Percentiles rank a stretch among this genome's conserved stretches.
Evolutionary conservation across 2,113 vertebrate species (phyloP).

Genomic region (Dromiciops gliroides): DNA sequence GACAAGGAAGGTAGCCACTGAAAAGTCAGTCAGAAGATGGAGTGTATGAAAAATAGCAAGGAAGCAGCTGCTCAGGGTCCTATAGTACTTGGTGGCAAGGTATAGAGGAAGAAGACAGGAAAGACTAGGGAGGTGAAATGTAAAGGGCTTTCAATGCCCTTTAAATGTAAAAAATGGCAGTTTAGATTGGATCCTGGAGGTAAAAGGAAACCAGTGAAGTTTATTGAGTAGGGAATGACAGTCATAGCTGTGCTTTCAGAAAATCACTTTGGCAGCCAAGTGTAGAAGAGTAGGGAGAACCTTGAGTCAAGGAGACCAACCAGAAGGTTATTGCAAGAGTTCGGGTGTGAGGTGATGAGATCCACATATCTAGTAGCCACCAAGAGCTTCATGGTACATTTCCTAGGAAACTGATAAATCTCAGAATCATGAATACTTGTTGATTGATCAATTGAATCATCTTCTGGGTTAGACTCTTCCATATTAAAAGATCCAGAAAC

Average conservation of each 20-base stretch:
- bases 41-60: not conserved
- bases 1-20: not conserved
- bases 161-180: not conserved
- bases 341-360: not conserved
- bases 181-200: not conserved
- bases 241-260: not conserved
- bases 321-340: not conserved
- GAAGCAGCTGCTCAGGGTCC: not conserved
- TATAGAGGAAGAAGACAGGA: not conserved
- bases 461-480: not conserved
- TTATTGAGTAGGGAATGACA: not conserved
- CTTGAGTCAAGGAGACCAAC: not conserved
- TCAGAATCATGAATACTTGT: not conserved
- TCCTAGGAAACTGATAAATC: not conserved
- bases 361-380: not conserved
- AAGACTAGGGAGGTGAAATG: not conserved
- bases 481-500: not conserved
- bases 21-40: not conserved
- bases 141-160: not conserved
- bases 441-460: not conserved
- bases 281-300: not conserved
- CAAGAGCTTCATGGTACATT: not conserved
- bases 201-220: not conserved
- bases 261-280: not conserved
- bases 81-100: not conserved